phyloP scores from a whole-genome alignment of 2,797 vertebrate species.

The Cyclura pinguis region DNA sequence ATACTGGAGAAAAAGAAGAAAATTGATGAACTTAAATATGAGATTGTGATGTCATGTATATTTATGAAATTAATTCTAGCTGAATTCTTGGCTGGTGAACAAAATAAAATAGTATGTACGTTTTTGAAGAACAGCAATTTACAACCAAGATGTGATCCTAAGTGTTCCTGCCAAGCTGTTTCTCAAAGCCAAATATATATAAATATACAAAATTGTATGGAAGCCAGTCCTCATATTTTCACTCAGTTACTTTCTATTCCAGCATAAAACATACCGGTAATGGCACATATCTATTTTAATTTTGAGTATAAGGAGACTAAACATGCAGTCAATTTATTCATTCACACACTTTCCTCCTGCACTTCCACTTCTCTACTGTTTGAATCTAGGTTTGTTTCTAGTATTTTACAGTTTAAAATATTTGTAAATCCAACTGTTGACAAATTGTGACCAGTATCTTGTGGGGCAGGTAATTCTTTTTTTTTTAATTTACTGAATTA shows the following conservation, averaged over 20 bases:
- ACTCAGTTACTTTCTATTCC: not conserved
- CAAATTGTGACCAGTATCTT: not conserved
- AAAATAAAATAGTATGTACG: constrained; percentile 9
- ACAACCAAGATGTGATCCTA: constrained; percentile 25
- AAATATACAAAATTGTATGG: not conserved
- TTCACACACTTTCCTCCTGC: not conserved
- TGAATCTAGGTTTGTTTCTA: not conserved
- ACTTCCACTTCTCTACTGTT: not conserved
- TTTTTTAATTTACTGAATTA: too few relatives aligned
- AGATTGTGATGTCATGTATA: constrained; percentile 4
- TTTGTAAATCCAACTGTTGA: not conserved
- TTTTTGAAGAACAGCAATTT: constrained; percentile 34
- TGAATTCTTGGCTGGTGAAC: constrained; percentile 10
- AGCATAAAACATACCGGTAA: not conserved
- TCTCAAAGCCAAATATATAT: constrained; percentile 22
- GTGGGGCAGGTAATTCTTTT: too few relatives aligned
- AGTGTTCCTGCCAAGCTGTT: constrained; percentile 37
- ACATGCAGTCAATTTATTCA: not conserved
- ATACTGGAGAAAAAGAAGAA: not conserved
- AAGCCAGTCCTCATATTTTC: not conserved
- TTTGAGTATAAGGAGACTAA: not conserved
- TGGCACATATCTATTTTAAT: not conserved
- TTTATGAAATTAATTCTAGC: constrained; percentile 45
- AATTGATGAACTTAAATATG: constrained; percentile 31
- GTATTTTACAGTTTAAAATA: not conserved